Evolutionary conservation across 2,888 invertebrate genomes (phyloP).

Genomic region (Dasypogon diadema): DNA sequence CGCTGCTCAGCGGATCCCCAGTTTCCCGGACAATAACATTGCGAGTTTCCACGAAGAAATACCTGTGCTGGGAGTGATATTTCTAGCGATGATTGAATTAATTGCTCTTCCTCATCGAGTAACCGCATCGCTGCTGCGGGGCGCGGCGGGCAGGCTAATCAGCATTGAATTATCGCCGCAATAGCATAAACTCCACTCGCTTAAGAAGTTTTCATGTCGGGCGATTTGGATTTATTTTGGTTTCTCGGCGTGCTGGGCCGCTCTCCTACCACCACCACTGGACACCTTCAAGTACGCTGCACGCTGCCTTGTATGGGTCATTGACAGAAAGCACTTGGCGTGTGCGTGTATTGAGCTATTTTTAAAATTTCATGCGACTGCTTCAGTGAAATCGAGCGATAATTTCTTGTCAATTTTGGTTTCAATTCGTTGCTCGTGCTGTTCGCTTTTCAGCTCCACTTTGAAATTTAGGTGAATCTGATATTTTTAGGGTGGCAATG

Average conservation of each 20-base stretch:
- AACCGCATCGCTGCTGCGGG: background rate
- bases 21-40: background rate
- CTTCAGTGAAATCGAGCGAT: slow-evolving; percentile 42
- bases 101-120: slow-evolving; percentile 22
- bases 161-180: slow-evolving; percentile 2
- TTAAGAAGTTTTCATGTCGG: background rate
- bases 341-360: slow-evolving; percentile 31
- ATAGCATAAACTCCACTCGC: background rate
- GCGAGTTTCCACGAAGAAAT: background rate
- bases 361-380: slow-evolving; percentile 43
- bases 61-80: background rate
- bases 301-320: slow-evolving; percentile 12
- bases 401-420: slow-evolving; percentile 46
- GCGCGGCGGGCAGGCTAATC: background rate
- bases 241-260: background rate
- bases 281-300: background rate
- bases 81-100: slow-evolving; percentile 41
- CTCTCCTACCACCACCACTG: background rate
- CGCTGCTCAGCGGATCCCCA: background rate
- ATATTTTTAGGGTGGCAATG: slow-evolving; percentile 18
- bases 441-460: background rate
- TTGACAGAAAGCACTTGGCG: slow-evolving; percentile 22
- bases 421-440: slow-evolving; percentile 18
- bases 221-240: slow-evolving; percentile 24
- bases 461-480: background rate